Conservation (phyloP, 2,888 invertebrate genomes). For the Epinotia brunnichana region DNA sequence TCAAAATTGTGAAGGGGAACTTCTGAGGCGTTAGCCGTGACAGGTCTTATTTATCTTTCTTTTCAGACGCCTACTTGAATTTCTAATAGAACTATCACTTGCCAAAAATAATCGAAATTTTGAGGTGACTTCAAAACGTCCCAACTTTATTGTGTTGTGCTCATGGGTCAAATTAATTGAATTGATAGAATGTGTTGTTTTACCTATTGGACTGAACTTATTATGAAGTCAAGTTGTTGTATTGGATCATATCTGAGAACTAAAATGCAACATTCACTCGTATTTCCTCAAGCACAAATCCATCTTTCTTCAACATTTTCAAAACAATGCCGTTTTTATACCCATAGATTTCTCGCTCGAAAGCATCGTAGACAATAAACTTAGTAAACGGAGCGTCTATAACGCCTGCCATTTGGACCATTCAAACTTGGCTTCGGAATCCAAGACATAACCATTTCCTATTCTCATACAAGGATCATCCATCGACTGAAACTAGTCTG, state of each 20-base stretch:
- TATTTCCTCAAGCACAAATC: conserved; percentile 20
- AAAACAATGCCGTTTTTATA: conserved; percentile 49
- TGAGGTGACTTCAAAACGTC: conserved; percentile 27
- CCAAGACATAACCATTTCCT: conserved; percentile 77
- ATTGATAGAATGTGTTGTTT: not conserved
- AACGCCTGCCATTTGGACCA: conserved; percentile 66
- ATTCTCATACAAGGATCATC: conserved; percentile 68
- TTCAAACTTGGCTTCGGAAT: conserved; percentile 70
- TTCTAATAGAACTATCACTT: conserved; percentile 41
- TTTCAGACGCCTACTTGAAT: conserved; percentile 40
- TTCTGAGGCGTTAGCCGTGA: conserved; percentile 42
- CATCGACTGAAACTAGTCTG: conserved; percentile 69
- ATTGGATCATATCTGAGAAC: not conserved
- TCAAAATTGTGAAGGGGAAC: conserved; percentile 45
- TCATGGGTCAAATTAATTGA: not conserved
- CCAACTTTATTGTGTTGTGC: not conserved
- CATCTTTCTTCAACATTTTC: conserved; percentile 45
- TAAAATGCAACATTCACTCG: not conserved
- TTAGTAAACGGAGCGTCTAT: conserved; percentile 65
- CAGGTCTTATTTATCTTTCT: conserved; percentile 46
- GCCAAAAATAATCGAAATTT: conserved; percentile 26
- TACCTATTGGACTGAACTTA: not conserved
- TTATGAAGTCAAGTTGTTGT: not conserved
- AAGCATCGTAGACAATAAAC: conserved; percentile 70
- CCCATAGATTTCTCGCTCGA: conserved; percentile 59